Percentiles rank a stretch among this genome's conserved stretches.
phyloP scores from a whole-genome alignment of 2,797 vertebrate species.

The Urocyon cinereoargenteus region DNA sequence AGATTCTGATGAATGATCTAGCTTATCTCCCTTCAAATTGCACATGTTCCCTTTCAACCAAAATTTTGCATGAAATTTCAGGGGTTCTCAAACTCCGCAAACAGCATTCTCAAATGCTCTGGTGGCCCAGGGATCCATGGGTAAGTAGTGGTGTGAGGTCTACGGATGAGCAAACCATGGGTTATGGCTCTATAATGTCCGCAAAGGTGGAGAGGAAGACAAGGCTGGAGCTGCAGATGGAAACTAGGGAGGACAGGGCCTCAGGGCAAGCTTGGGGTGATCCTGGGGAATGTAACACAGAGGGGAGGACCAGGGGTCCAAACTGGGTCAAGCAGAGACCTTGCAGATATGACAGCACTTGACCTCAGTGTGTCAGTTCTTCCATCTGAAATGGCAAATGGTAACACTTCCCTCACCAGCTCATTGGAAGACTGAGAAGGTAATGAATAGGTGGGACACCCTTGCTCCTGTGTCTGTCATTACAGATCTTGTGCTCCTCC shows the following conservation, averaged over 20 bases:
- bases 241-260: not conserved
- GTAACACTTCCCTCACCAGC: not conserved
- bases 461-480: not conserved
- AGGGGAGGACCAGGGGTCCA: not conserved
- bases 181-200: accelerated
- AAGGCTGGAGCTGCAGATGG: not conserved
- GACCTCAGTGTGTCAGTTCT: not conserved
- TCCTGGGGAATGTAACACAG: not conserved
- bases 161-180: not conserved
- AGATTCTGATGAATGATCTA: not conserved
- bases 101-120: not conserved
- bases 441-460: not conserved
- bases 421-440: not conserved
- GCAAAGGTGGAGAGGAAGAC: not conserved
- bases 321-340: not conserved
- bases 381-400: not conserved
- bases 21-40: not conserved
- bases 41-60: not conserved
- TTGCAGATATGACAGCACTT: not conserved
- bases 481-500: not conserved
- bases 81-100: not conserved
- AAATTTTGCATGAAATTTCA: not conserved
- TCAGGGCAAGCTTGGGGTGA: not conserved
- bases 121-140: not conserved
- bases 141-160: not conserved